These are phyloP conservation scores for Caloenas nicobarica DNA, from an alignment of 2,113 vertebrate genomes.

Conservation along the genomic window DNA sequence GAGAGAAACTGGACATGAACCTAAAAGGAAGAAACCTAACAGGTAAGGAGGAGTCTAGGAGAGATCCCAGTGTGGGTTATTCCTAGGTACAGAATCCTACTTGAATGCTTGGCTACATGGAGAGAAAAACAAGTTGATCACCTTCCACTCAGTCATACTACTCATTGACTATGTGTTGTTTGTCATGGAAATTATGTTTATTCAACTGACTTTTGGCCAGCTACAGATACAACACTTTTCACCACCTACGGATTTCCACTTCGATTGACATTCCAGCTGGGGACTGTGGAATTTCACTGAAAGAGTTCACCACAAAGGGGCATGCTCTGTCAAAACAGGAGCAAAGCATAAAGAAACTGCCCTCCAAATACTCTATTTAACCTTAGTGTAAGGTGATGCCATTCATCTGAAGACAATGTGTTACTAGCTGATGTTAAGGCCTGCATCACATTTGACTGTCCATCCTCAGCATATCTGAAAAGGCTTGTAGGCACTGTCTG, in stretches of 20 bases:
- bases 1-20: background rate
- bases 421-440: background rate
- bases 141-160: background rate
- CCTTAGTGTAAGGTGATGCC: background rate
- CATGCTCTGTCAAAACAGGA: constrained; percentile 11
- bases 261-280: background rate
- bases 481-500: background rate
- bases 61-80: background rate
- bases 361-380: constrained; percentile 9
- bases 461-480: background rate
- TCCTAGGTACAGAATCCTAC: background rate
- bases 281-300: constrained; percentile 4
- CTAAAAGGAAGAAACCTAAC: constrained; percentile 11
- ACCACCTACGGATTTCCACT: constrained; percentile 10
- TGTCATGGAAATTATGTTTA: constrained; percentile 26
- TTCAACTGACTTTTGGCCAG: constrained; percentile 1
- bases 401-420: background rate
- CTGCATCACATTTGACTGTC: background rate
- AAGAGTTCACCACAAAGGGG: background rate
- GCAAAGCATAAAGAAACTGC: background rate
- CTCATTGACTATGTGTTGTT: background rate
- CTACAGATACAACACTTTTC: constrained; percentile 8
- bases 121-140: background rate
- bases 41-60: background rate
- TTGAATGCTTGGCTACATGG: background rate